A percentile compares a stretch with the other conserved stretches of the same genome.
phyloP scores from a whole-genome alignment of 2,888 invertebrate genomes.

The Sericinus montela region DNA sequence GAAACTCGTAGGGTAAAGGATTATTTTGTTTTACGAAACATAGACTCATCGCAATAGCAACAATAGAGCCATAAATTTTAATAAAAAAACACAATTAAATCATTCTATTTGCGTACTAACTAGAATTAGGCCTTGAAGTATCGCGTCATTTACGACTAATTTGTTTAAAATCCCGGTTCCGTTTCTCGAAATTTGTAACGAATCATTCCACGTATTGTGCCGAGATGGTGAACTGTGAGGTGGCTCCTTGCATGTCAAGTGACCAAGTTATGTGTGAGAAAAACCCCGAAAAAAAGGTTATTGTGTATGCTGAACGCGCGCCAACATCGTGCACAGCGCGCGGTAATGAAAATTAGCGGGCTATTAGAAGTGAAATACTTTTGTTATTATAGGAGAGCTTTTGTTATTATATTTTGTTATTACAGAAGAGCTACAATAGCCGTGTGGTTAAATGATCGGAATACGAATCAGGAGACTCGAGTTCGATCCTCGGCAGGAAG shows the following conservation, averaged over 20 bases:
- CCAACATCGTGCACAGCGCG: constrained; percentile 23
- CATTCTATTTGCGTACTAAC: constrained; percentile 37
- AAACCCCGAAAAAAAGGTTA: constrained; percentile 46
- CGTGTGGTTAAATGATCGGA: too few species aligned
- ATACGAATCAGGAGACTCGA: too few species aligned
- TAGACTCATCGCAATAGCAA: too few species aligned
- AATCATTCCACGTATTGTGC: constrained; percentile 48
- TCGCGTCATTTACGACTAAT: constrained; percentile 42
- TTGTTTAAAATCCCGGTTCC: constrained; percentile 47
- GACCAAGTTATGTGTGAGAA: constrained; percentile 50
- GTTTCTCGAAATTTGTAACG: constrained; percentile 53
- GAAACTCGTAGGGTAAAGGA: too few species aligned
- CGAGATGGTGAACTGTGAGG: constrained; percentile 44
- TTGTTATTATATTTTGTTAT: too few species aligned
- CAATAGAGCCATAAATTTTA: constrained; percentile 19
- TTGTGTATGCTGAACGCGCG: constrained; percentile 38
- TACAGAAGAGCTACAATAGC: too few species aligned
- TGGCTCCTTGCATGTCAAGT: constrained; percentile 49
- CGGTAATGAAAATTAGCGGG: constrained; percentile 42
- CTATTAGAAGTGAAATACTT: not conserved
- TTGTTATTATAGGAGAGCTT: too few species aligned
- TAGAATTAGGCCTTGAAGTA: constrained; percentile 53
- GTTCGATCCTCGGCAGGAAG: too few species aligned
- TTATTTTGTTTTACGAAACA: too few species aligned
- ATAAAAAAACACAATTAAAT: constrained; percentile 36